Conservation (phyloP, 2,113 vertebrate genomes). For the Myrmophylax atrothorax region DNA sequence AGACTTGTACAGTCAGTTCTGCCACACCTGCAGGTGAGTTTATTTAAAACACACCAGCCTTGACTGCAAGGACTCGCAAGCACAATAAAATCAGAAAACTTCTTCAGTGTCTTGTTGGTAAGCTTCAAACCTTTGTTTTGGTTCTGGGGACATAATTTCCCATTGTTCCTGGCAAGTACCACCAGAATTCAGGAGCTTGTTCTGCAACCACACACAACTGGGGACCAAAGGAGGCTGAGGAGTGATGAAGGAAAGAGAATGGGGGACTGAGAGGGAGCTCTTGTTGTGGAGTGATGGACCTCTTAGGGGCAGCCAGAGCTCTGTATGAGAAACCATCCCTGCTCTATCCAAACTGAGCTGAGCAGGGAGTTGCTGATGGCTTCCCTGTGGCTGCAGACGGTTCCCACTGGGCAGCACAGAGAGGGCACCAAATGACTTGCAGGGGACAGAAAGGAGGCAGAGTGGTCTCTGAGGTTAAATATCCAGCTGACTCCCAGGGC, state of each 20-base stretch:
- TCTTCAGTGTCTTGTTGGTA: not conserved
- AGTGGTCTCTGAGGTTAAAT: fast-evolving
- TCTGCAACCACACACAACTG: not conserved
- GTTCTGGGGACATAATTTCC: not conserved
- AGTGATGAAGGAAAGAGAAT: not conserved
- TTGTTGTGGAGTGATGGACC: not conserved
- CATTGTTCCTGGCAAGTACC: not conserved
- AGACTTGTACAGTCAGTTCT: conserved; percentile 7
- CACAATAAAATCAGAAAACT: not conserved
- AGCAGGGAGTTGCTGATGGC: not conserved
- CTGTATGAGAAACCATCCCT: not conserved
- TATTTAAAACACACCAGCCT: not conserved
- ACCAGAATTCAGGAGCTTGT: not conserved
- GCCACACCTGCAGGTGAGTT: not conserved
- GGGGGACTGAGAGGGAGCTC: not conserved
- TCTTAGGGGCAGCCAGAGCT: not conserved
- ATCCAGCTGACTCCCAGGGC: not conserved
- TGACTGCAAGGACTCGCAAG: not conserved
- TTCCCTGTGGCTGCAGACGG: not conserved
- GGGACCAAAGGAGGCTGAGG: not conserved
- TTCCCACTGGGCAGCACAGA: not conserved
- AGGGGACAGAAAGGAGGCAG: not conserved
- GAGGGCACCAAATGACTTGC: not conserved
- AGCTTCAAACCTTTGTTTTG: not conserved
- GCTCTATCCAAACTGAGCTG: not conserved